Base-by-base conservation (phyloP, 2,113 vertebrate species). In the Andinoacara biseriatus region DNA sequence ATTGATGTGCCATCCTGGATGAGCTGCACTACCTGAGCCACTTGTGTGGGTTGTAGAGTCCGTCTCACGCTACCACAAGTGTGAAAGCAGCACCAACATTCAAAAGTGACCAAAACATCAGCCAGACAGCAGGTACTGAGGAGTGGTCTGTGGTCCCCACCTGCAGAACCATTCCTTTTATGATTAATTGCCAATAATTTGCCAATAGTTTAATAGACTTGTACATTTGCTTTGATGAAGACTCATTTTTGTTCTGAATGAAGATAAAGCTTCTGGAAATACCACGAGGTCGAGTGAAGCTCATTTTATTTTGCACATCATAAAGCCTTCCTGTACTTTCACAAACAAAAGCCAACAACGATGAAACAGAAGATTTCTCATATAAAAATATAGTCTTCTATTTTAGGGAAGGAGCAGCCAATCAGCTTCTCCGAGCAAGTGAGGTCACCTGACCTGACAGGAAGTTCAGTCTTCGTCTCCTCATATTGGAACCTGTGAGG, bases 371-470 rank as follows among this genome's bases (percentile, higher is more conserved):
- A 57, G 17, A 60, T 35, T 61, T 60, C 10, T 29, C 2, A 46
- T 87, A 88, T 17, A 93, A 91, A 93, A 93, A 93, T 83, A 90
- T 1, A 86, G 2, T 29, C 86, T 83, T 80, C 49, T 54, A 9
- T 22, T 10, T 65, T 5, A 22, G 46, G 46, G 54, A 20, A n/a
- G 58, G 22, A 81, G 62, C 10, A 79, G 80, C 67, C 35, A 35
- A 65, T 74, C 57, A 20, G 58, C 58, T 65, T 18, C 5, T 35
- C 24, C 2, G 61, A 22, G 14, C 3, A 35, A 7, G 18, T 14
- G 72, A 60, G 77, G 87, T 83, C 87, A 83, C 54, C 40, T 52
- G 69, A 72, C 74, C 54, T 10, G 26, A 78, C 62, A 61, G 57
- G 62, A 78, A 67, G 85, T 26, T 61, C 22, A 52, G 20, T 15